phyloP scores from a whole-genome alignment of 2,888 invertebrate species.

The Alentia gelatinosa region DNA sequence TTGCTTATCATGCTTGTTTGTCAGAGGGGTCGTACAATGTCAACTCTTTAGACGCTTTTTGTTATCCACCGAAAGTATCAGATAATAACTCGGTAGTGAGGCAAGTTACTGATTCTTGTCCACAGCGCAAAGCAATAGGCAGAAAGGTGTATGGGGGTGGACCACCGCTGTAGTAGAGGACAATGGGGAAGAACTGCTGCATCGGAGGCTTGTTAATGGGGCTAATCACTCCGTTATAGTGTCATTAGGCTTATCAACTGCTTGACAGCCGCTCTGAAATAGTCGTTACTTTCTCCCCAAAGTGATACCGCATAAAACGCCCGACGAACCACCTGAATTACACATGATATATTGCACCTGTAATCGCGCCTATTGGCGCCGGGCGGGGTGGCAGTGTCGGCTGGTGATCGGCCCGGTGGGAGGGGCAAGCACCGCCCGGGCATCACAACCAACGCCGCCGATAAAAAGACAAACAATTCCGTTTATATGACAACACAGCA shows the following conservation, averaged over 20 bases:
- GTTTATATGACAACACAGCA: background rate
- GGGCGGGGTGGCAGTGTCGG: background rate
- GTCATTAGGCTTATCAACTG: background rate
- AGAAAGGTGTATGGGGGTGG: background rate
- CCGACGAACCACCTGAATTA: background rate
- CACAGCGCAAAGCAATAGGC: too few relatives aligned
- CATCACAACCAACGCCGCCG: background rate
- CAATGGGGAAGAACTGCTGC: background rate
- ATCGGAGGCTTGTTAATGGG: too few relatives aligned
- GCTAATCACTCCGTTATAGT: background rate
- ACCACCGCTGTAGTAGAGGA: background rate
- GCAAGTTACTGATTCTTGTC: background rate
- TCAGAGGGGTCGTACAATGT: too few relatives aligned
- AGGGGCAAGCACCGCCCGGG: background rate
- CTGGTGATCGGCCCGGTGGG: background rate
- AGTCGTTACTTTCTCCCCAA: slow-evolving; percentile 11
- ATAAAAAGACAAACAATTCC: background rate
- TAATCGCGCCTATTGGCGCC: background rate
- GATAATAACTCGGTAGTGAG: too few relatives aligned
- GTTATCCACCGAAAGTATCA: too few relatives aligned
- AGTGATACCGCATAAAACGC: background rate
- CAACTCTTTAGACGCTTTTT: too few relatives aligned
- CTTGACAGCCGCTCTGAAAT: background rate
- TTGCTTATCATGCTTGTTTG: too few relatives aligned
- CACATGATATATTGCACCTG: slow-evolving; percentile 7